A percentile compares a stretch with the other conserved stretches of the same genome.
Evolutionary conservation across 2,888 invertebrate species (phyloP).

Genomic region (Rhorus exstirpatorius): DNA sequence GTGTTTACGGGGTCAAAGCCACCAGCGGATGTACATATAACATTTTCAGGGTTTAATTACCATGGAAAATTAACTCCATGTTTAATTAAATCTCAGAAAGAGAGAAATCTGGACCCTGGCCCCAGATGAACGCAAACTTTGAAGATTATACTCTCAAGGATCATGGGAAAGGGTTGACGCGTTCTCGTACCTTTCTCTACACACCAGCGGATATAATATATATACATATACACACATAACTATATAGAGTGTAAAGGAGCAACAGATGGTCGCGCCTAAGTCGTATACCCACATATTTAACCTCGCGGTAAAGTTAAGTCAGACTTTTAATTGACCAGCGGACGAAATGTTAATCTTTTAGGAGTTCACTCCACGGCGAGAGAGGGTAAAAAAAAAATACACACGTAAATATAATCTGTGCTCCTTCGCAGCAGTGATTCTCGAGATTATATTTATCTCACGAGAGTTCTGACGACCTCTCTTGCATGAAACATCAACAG

Average conservation of each 20-base stretch:
- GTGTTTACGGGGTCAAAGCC: slow-evolving; percentile 36
- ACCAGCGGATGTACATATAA: slow-evolving; percentile 9
- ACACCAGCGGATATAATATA: background rate
- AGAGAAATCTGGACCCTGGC: slow-evolving; percentile 31
- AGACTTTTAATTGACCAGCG: slow-evolving; percentile 62
- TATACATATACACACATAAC: background rate
- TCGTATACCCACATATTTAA: slow-evolving; percentile 16
- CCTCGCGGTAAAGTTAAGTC: slow-evolving; percentile 47
- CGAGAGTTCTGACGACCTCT: slow-evolving; percentile 38
- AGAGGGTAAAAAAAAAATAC: background rate
- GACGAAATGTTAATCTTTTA: slow-evolving; percentile 51
- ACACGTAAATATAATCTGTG: background rate
- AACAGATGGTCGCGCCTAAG: slow-evolving; percentile 51
- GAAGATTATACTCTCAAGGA: slow-evolving; percentile 53
- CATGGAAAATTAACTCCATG: slow-evolving; percentile 50
- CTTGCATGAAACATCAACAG: slow-evolving; percentile 29
- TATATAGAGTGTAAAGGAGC: slow-evolving; percentile 10
- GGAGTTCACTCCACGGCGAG: slow-evolving; percentile 22
- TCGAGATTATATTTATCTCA: slow-evolving; percentile 66
- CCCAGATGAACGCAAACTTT: slow-evolving; percentile 22
- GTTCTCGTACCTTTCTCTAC: slow-evolving; percentile 14
- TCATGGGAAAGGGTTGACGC: slow-evolving; percentile 64
- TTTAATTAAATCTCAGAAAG: slow-evolving; percentile 49
- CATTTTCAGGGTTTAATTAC: slow-evolving; percentile 48
- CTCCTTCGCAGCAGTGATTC: slow-evolving; percentile 27